Conservation (phyloP, 2,888 invertebrate genomes). For the Allacma fusca region DNA sequence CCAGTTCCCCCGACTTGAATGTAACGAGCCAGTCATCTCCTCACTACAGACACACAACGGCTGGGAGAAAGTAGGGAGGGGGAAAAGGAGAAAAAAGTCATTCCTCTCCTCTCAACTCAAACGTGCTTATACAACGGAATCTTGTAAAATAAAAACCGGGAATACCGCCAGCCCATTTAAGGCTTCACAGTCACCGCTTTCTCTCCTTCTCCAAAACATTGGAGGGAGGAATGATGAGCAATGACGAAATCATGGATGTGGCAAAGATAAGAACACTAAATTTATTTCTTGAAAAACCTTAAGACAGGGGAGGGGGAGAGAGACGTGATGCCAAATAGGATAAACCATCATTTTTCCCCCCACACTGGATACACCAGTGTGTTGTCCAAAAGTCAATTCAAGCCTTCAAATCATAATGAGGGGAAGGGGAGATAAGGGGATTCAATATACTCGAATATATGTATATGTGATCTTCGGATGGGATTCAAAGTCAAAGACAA, state of each 20-base stretch:
- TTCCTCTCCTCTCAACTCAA: not conserved
- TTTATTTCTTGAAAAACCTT: too few relatives aligned
- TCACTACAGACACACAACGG: not conserved
- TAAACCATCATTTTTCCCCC: too few relatives aligned
- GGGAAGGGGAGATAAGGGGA: too few relatives aligned
- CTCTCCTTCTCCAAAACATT: not conserved
- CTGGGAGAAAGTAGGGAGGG: not conserved
- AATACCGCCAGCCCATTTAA: slow-evolving; percentile 20
- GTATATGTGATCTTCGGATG: too few relatives aligned
- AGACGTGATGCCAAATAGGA: too few relatives aligned
- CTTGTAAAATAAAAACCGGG: slow-evolving; percentile 30
- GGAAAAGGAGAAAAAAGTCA: slow-evolving; percentile 1
- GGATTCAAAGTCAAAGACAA: too few relatives aligned
- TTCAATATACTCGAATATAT: too few relatives aligned
- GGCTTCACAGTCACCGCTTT: not conserved
- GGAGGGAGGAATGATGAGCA: not conserved
- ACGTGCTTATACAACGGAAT: not conserved
- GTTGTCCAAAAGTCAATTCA: too few relatives aligned
- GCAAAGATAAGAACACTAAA: not conserved
- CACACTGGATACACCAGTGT: too few relatives aligned
- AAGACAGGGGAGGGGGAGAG: too few relatives aligned
- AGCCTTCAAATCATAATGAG: too few relatives aligned
- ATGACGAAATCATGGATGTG: not conserved
- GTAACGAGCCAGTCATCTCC: not conserved
- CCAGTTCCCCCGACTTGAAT: not conserved